Evolutionary conservation across 2,113 vertebrate genomes (phyloP).

Genomic region (Laticauda laticaudata): DNA sequence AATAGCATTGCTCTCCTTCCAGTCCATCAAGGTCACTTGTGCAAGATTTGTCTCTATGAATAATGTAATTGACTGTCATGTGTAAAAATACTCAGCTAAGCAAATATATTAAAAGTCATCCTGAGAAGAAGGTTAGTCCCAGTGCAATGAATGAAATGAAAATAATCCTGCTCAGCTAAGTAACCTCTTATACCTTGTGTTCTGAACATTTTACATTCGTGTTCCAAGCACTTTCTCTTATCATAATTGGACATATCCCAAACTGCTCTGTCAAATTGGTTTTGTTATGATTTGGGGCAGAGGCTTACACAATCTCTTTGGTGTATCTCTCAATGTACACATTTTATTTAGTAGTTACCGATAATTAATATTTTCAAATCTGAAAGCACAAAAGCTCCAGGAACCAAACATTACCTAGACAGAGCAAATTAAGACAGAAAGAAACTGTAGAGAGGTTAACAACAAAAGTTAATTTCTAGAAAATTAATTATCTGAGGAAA

Average conservation of each 20-base stretch:
- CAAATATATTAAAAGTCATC: slow-evolving; percentile 26
- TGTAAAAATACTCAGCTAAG: slow-evolving; percentile 28
- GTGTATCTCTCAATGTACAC: slow-evolving; percentile 50
- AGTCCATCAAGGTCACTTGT: not conserved
- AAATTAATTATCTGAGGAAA: slow-evolving; percentile 5
- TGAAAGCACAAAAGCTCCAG: slow-evolving; percentile 27
- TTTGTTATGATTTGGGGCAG: slow-evolving; percentile 35
- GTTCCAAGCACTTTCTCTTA: slow-evolving; percentile 29
- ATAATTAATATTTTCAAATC: slow-evolving; percentile 60
- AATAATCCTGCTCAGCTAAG: slow-evolving; percentile 32
- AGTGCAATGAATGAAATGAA: slow-evolving; percentile 9
- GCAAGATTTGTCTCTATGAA: not conserved
- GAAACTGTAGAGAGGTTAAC: slow-evolving; percentile 18
- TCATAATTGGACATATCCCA: slow-evolving; percentile 36
- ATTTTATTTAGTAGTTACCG: slow-evolving; percentile 59
- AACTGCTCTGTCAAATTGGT: slow-evolving; percentile 28
- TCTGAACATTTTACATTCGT: slow-evolving; percentile 14
- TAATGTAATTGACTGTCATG: not conserved
- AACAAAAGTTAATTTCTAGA: slow-evolving; percentile 30
- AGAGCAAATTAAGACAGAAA: slow-evolving; percentile 4
- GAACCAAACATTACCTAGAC: slow-evolving; percentile 29
- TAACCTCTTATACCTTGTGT: slow-evolving; percentile 17
- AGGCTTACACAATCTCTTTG: slow-evolving; percentile 47
- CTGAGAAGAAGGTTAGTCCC: slow-evolving; percentile 1
- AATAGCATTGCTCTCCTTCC: not conserved